Conservation (phyloP, 1,140 invertebrate species). For the Diplogasteroides magnus region DNA sequence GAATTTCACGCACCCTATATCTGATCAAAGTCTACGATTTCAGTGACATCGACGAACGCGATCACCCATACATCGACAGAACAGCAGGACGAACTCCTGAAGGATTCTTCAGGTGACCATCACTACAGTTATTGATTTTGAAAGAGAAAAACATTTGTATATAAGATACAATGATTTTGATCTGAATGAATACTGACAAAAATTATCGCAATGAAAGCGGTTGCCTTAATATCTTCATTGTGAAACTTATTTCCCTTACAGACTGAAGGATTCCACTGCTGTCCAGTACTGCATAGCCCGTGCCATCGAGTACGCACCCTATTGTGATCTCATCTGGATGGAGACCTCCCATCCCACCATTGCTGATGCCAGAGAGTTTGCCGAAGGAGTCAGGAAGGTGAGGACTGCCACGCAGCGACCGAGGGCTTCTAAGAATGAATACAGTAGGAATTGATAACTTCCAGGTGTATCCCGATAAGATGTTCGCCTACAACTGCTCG, state of each 20-base stretch:
- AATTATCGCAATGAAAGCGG: not conserved
- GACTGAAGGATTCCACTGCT: constrained; percentile 45
- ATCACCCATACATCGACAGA: constrained; percentile 56
- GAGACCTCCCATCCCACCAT: constrained; percentile 55
- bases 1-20: too few relatives aligned
- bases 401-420: not conserved
- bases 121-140: too few relatives aligned
- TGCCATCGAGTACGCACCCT: constrained; percentile 56
- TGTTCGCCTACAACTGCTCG: constrained; percentile 58
- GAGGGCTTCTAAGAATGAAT: not conserved
- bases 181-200: too few relatives aligned
- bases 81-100: constrained; percentile 53
- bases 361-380: constrained; percentile 54
- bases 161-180: too few relatives aligned
- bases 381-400: constrained; percentile 53
- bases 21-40: too few relatives aligned
- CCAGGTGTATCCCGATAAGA: constrained; percentile 54
- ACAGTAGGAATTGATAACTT: not conserved
- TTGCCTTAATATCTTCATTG: not conserved
- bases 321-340: constrained; percentile 57
- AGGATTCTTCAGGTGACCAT: constrained; percentile 49
- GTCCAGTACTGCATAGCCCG: constrained; percentile 54
- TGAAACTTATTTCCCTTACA: constrained; percentile 5
- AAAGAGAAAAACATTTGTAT: too few relatives aligned
- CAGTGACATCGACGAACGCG: constrained; percentile 55